Conservation (phyloP, 2,888 invertebrate species). For the Drosophila flavopinicola region DNA sequence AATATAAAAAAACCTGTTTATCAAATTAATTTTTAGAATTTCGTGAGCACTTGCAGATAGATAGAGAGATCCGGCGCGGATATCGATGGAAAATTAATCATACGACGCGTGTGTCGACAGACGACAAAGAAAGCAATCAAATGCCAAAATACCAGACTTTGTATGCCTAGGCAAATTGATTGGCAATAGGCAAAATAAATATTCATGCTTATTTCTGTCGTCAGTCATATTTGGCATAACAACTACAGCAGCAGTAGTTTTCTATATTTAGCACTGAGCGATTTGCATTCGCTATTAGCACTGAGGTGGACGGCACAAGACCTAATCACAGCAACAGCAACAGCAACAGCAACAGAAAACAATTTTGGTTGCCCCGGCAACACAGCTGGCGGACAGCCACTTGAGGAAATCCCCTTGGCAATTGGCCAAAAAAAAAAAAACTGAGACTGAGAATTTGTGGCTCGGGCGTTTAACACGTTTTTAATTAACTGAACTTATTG, state of each 20-base stretch:
- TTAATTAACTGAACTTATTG: conserved; percentile 58
- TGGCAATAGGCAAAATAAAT: conserved; percentile 30
- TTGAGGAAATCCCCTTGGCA: conserved; percentile 74
- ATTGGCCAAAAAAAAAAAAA: conserved; percentile 49
- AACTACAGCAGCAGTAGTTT: conserved; percentile 16
- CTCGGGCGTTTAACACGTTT: conserved; percentile 47
- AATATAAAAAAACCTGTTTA: conserved; percentile 11
- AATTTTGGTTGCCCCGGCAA: conserved; percentile 42
- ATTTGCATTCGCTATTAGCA: conserved; percentile 45
- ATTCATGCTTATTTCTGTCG: conserved; percentile 4
- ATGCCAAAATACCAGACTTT: conserved; percentile 1
- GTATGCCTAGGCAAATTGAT: conserved; percentile 30
- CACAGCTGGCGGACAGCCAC: conserved; percentile 42
- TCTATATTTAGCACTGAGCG: conserved; percentile 56
- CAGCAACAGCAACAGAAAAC: neutral
- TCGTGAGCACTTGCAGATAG: conserved; percentile 11
- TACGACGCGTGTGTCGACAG: conserved; percentile 51
- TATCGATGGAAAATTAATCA: conserved; percentile 64
- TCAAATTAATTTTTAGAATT: conserved; percentile 1
- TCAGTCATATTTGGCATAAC: conserved; percentile 18
- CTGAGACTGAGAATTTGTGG: conserved; percentile 19
- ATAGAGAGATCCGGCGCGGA: conserved; percentile 26
- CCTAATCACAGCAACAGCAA: conserved; percentile 4
- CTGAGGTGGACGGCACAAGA: conserved; percentile 13
- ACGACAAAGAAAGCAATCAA: conserved; percentile 51